Evolutionary conservation across 2,888 invertebrate species (phyloP).

Genomic region (Lepeophtheirus nordmannii): DNA sequence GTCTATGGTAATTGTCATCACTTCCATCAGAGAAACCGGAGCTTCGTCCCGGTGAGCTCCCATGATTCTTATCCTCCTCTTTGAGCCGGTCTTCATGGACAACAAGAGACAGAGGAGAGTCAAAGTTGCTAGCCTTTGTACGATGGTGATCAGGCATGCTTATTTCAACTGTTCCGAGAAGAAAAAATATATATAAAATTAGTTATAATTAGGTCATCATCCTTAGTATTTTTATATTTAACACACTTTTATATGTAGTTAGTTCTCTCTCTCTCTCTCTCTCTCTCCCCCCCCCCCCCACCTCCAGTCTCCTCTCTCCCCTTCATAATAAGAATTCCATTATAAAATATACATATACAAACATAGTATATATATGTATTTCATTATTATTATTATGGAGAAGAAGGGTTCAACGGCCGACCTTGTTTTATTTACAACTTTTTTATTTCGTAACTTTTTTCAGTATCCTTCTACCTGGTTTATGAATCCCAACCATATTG

Average conservation of each 20-base stretch:
- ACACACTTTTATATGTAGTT: not conserved
- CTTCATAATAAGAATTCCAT: not conserved
- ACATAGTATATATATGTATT: not conserved
- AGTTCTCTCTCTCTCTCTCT: no score
- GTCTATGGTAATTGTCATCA: not conserved
- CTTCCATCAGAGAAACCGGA: conserved; percentile 6
- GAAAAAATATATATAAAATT: not conserved
- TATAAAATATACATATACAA: not conserved
- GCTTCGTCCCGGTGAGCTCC: conserved; percentile 3
- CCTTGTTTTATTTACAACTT: conserved; percentile 6
- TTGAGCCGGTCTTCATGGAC: no score
- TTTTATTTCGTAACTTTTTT: not conserved
- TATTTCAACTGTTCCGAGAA: no score
- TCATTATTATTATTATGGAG: not conserved
- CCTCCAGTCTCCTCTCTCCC: not conserved
- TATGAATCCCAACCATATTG: conserved; percentile 1
- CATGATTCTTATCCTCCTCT: not conserved
- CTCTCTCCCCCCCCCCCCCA: no score
- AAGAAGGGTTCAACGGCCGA: not conserved
- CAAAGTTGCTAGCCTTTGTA: conserved; percentile 3
- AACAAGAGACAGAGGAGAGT: conserved; percentile 4
- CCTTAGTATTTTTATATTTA: not conserved
- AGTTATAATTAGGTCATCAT: not conserved
- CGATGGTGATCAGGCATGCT: not conserved
- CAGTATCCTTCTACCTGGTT: not conserved